phyloP scores from a whole-genome alignment of 2,888 invertebrate species.

The Neoitamus cyanurus region DNA sequence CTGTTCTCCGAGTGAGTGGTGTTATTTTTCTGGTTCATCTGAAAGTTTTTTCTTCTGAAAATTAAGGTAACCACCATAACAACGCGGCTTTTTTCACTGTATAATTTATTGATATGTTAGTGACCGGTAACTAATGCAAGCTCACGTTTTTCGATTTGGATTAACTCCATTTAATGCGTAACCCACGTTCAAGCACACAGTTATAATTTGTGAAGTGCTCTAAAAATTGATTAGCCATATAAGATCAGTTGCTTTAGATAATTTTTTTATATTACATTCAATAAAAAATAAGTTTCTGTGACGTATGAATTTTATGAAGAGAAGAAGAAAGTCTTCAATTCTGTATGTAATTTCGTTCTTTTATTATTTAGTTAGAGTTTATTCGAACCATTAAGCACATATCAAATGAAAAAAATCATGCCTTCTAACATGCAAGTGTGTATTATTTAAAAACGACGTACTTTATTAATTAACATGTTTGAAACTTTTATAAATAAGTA shows the following conservation, averaged over 20 bases:
- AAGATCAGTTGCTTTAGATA: neutral
- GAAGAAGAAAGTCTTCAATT: too few relatives aligned
- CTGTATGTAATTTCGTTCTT: too few relatives aligned
- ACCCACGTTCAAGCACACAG: neutral
- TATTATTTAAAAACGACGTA: too few relatives aligned
- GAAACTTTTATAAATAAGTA: too few relatives aligned
- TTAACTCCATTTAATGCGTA: neutral
- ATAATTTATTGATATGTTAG: neutral
- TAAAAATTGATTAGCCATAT: neutral
- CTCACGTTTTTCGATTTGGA: neutral
- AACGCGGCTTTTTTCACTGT: neutral
- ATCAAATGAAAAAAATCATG: too few relatives aligned
- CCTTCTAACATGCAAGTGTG: too few relatives aligned
- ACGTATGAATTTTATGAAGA: neutral
- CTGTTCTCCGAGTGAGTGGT: neutral
- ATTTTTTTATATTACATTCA: neutral
- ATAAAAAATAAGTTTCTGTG: neutral
- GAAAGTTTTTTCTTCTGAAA: neutral
- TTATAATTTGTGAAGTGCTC: neutral
- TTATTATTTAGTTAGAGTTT: too few relatives aligned
- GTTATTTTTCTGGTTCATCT: neutral
- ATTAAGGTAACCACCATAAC: neutral
- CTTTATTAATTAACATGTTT: too few relatives aligned
- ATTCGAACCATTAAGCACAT: too few relatives aligned
- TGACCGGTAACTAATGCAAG: neutral